Base-by-base conservation (phyloP, 2,888 invertebrate species). In the Drosophila merina region DNA sequence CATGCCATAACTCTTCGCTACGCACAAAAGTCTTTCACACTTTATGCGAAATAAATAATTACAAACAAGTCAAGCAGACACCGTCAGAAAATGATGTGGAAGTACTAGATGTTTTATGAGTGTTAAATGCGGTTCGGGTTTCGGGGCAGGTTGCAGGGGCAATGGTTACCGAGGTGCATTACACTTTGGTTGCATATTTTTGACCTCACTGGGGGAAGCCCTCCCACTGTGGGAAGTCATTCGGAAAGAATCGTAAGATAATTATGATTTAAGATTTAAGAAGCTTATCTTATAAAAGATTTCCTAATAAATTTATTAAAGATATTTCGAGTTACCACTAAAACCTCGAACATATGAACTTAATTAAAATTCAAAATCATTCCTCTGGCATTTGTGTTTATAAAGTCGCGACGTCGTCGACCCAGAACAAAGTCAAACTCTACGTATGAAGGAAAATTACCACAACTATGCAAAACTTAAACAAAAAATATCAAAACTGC, bases 41-140 rank as follows among this genome's bases (percentile, higher is more conserved):
- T 85, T 75, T 79, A 76, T 76, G 74, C 71, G 83, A 80, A 82
- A 82, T 82, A 82, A 82, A 82, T 82, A 82, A 82, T 82, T 82
- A 83, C 86, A 76, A 82, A 76, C 82, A 85, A 82, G 82, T 85
- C 81, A 82, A 79, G 82, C 80, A 84, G 75, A 75, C 45, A n/a
- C 36, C 28, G 50, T 31, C 49, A 69, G 52, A 59, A 49, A 49
- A 68, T 64, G 56, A 52, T 64, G 63, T 45, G 44, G 38, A 6
- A 51, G n/a, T 2, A 12, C 8, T n/a, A 25, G 51, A 10, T n/a
- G 14, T 33, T 44, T 4, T 36, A 36, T n/a, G 36, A 36, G 36
- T 20, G 7, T 4, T 6, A 26, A 9, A 8, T 33, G 3, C 9
- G 25, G 5, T 33, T 2, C 9, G 25, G 5, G 7, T 25, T 36